Evolutionary conservation across 2,888 invertebrate genomes (phyloP).

Genomic region (Loripinus fragilis): DNA sequence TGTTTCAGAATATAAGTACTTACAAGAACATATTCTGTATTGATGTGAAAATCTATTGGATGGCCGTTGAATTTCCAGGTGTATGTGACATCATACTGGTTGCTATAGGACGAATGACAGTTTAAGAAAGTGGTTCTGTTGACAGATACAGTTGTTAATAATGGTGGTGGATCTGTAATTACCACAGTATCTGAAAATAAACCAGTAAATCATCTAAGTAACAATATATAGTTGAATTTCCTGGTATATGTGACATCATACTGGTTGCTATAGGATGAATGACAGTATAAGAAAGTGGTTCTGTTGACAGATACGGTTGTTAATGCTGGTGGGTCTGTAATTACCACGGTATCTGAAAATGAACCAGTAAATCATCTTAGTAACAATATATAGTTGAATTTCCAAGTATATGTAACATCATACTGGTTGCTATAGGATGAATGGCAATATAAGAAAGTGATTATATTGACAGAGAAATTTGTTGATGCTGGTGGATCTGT

Average conservation of each 20-base stretch:
- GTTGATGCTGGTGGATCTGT: no score
- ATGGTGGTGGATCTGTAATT: conserved; percentile 20
- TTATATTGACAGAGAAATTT: no score
- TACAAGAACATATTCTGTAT: conserved; percentile 68
- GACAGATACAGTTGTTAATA: conserved; percentile 56
- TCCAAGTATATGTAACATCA: no score
- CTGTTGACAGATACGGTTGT: conserved; percentile 72
- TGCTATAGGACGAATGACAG: conserved; percentile 93
- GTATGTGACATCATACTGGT: conserved; percentile 93
- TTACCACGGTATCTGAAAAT: conserved; percentile 28
- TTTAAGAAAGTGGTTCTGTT: conserved; percentile 85
- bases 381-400: no score
- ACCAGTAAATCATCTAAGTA: no score
- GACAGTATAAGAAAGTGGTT: conserved; percentile 88
- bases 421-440: no score
- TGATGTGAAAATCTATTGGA: conserved; percentile 76
- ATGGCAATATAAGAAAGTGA: no score
- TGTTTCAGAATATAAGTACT: no score
- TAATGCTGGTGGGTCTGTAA: conserved; percentile 17
- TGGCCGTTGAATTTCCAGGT: conserved; percentile 92
- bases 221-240: no score
- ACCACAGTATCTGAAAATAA: conserved; percentile 32
- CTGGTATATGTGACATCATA: conserved; percentile 96
- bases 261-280: conserved; percentile 90
- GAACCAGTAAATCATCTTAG: no score